Base-by-base conservation (phyloP, 2,113 vertebrate species). In the Alethe diademata region DNA sequence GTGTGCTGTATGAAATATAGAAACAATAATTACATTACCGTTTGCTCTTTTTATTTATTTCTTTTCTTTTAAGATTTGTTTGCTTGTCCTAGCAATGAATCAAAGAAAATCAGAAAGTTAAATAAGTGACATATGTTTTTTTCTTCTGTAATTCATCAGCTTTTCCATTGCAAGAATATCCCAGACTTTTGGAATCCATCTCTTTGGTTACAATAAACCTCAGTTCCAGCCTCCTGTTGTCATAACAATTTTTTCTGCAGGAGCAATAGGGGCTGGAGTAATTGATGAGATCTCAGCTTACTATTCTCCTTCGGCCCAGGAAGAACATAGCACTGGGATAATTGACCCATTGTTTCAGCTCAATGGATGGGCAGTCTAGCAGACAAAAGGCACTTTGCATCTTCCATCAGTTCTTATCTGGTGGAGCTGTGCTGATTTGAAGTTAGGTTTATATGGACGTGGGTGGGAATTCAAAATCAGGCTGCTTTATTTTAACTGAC, bases 211-310 rank as follows among this genome's bases (percentile, higher is more conserved):
- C 79, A 92, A 60, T 94, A 90, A 93, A 94, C 79, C 76, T 92
- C 76, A 25, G 48, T 91, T 96, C 94, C 79, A 81, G 60, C 23
- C 48, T 92, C 24, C 78, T 80, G 82, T 66, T 96, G 78, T 92
- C 73, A 81, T 95, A 95, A 93, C 69, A 95, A 23, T 94, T 90
- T 61, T 88, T 36, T 73, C 82, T 92, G 86, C 65, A 53, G 73
- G 88, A 94, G 86, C 75, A 92, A 45, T 67, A 93, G 29, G 72
- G 83, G 69, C 66, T 75, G 73, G 60, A 88, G 57, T 95, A 90
- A 95, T 93, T 84, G 90, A 92, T 92, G 88, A 95, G 60, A 65
- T 92, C 84, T 95, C 90, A 85, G 33, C 31, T 91, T 93, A 79
- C 58, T 73, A 43, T 82, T 48, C 71, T 88, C 6, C 19, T 90